Base-by-base conservation (phyloP, 2,888 invertebrate genomes). In the Oscheius sp. region DNA sequence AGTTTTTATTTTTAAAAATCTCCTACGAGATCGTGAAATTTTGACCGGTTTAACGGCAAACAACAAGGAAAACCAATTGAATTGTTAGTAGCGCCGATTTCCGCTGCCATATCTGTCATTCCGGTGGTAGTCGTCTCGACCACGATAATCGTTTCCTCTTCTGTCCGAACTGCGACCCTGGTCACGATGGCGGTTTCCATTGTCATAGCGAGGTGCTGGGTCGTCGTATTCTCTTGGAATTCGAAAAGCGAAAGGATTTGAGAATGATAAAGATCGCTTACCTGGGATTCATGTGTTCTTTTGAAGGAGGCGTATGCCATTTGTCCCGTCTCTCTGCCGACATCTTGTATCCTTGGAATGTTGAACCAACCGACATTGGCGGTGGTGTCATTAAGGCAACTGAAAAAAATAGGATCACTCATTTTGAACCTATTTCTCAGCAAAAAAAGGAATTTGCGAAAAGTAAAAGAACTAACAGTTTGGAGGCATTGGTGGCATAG, bases 281-380 rank as follows among this genome's bases (percentile, higher is more conserved):
- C 66, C 51, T 50, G 1, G 68, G 68, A 37, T 53, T 68, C 13
- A 68, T 7, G 10, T 55, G 35, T 13, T 68, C 55, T 9, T 2
- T 11, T 13, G 53, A 42, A 3, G 68, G 68, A 1, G 68, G 68
- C 11, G 68, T 68, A 37, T 68, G 68, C 68, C 68, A 68, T n/a
- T 53, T 68, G 42, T 68, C 68, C 9, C 32, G 47, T 21, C 48
- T 63, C 7, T 10, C 47, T 3, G 33, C n/a, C 47, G n/a, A 48
- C 29, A n/a, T n/a, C n/a, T 47, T 29, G 32, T 63, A 63, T 42
- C 42, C 42, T 42, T 42, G 42, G 7, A 42, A 42, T 7, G 42
- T 5, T 42, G 42, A 42, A 7, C 42, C 42, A 42, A 42, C 42
- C 42, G 42, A 42, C 42, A 42, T 42, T 42, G 51, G 55, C 48